A percentile compares a stretch with the other conserved stretches of the same genome.
phyloP scores from a whole-genome alignment of 2,888 invertebrate species.

The Sesia bembeciformis region DNA sequence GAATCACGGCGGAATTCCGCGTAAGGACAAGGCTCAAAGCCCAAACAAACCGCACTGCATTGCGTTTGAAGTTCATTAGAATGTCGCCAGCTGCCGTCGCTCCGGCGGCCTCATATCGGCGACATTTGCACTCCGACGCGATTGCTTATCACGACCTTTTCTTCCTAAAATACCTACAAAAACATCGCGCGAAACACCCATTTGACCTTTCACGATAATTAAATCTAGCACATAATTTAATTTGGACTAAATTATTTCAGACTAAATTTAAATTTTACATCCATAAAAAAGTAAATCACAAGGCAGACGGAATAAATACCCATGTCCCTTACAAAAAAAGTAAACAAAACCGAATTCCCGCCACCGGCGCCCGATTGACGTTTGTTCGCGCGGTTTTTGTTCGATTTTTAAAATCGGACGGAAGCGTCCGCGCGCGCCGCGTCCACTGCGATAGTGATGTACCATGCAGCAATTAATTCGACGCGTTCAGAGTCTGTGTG shows the following conservation, averaged over 20 bases:
- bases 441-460: constrained; percentile 55
- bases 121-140: constrained; percentile 66
- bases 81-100: constrained; percentile 13
- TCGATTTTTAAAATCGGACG: constrained; percentile 31
- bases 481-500: constrained; percentile 59
- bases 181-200: constrained; percentile 28
- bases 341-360: constrained; percentile 13
- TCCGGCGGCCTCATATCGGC: constrained; percentile 24
- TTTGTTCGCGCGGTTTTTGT: constrained; percentile 46
- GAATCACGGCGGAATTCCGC: constrained; percentile 62
- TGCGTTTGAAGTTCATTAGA: constrained; percentile 11
- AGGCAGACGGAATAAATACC: not conserved
- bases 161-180: constrained; percentile 39
- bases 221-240: constrained; percentile 15
- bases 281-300: not conserved
- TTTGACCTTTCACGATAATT: constrained; percentile 39
- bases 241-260: not conserved
- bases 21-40: constrained; percentile 29
- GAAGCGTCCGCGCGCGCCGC: constrained; percentile 60
- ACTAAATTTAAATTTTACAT: too few species aligned
- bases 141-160: constrained; percentile 54
- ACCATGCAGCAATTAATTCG: constrained; percentile 54
- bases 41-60: constrained; percentile 12
- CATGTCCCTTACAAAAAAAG: constrained; percentile 7
- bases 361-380: constrained; percentile 11